Percentiles rank a stretch among this genome's conserved stretches.
Evolutionary conservation across 2,113 vertebrate species (phyloP).

Genomic region (Hucho hucho): DNA sequence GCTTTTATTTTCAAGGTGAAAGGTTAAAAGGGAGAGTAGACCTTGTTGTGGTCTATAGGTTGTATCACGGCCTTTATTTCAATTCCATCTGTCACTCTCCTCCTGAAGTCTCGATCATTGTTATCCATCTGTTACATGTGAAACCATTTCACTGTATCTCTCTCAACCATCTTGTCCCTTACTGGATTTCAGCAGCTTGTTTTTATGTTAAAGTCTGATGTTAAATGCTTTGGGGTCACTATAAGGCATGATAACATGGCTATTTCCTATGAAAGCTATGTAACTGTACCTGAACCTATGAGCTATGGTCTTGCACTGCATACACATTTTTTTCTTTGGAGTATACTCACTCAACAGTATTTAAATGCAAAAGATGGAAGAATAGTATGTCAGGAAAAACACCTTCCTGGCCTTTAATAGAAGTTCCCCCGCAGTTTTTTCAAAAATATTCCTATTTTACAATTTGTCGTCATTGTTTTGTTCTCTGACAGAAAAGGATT

Average conservation of each 20-base stretch:
- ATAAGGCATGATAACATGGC: constrained; percentile 11
- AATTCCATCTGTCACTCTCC: constrained; percentile 57
- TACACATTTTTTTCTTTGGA: constrained; percentile 19
- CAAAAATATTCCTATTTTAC: constrained; percentile 59
- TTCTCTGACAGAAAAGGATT: background rate
- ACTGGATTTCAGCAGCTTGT: constrained; percentile 35
- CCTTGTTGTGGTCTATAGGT: background rate
- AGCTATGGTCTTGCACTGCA: background rate
- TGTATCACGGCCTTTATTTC: constrained; percentile 47
- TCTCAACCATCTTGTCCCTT: constrained; percentile 27
- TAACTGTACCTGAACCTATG: background rate
- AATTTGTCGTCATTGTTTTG: constrained; percentile 12
- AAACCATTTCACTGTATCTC: constrained; percentile 24
- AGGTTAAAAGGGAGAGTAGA: background rate
- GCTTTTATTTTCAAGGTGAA: background rate
- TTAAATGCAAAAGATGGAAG: background rate
- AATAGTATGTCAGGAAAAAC: background rate
- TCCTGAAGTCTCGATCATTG: constrained; percentile 37
- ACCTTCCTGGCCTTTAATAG: background rate
- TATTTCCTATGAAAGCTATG: constrained; percentile 11
- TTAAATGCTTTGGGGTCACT: background rate
- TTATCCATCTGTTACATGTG: constrained; percentile 61
- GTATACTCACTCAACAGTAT: background rate
- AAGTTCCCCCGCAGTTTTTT: constrained; percentile 5
- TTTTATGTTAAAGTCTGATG: constrained; percentile 30